Evolutionary conservation across 1,140 invertebrate species (phyloP).

Genomic region (Drosophila biarmipes): DNA sequence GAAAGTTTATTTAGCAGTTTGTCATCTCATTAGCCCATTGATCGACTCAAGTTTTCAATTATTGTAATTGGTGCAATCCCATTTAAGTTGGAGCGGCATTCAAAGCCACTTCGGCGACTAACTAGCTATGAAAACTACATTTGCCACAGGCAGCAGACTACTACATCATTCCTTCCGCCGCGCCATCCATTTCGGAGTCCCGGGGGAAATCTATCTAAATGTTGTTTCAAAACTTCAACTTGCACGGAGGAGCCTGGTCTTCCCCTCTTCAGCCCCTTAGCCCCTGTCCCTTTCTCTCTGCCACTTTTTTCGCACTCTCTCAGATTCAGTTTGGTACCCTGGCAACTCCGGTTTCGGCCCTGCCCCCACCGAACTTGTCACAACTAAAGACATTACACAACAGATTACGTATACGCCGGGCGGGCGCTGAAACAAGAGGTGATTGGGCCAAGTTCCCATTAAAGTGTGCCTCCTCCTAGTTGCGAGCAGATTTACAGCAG

Average conservation of each 20-base stretch:
- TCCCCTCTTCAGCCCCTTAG: background rate
- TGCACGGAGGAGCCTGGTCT: slow-evolving; percentile 16
- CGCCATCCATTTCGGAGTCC: slow-evolving; percentile 46
- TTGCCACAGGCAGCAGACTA: slow-evolving; percentile 32
- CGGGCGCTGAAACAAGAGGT: slow-evolving; percentile 42
- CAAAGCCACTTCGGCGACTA: slow-evolving; percentile 33
- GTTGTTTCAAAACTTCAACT: slow-evolving; percentile 83
- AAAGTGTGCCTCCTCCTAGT: slow-evolving; percentile 63
- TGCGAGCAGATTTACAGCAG: slow-evolving; percentile 72
- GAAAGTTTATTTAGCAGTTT: slow-evolving; percentile 48
- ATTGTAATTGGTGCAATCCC: slow-evolving; percentile 25
- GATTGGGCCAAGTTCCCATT: slow-evolving; percentile 50
- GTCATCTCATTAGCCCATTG: slow-evolving; percentile 48
- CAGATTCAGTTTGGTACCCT: slow-evolving; percentile 66
- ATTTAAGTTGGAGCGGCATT: slow-evolving; percentile 11
- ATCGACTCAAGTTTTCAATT: slow-evolving; percentile 25
- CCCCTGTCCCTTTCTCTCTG: slow-evolving; percentile 3
- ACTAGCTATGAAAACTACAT: slow-evolving; percentile 45
- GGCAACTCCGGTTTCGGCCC: slow-evolving; percentile 38
- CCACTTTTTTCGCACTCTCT: slow-evolving; percentile 75
- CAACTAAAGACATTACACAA: slow-evolving; percentile 84
- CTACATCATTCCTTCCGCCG: slow-evolving; percentile 53
- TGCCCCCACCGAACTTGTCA: slow-evolving; percentile 70
- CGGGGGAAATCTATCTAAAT: slow-evolving; percentile 84
- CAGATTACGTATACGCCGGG: slow-evolving; percentile 72